phyloP scores from a whole-genome alignment of 2,797 vertebrate species.

The Delichon dasypus region DNA sequence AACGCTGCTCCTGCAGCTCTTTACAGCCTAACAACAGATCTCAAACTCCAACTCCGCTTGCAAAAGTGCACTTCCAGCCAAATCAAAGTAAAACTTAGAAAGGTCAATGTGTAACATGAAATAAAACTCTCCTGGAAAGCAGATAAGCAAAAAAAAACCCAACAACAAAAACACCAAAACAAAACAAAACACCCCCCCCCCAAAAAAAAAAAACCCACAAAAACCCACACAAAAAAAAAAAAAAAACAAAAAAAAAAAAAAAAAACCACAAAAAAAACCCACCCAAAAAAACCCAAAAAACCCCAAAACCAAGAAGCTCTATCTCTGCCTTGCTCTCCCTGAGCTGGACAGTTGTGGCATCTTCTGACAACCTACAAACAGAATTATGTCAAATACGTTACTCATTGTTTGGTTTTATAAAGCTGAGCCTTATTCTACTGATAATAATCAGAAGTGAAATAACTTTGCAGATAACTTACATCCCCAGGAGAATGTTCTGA shows the following conservation, averaged over 20 bases:
- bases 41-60: constrained; percentile 9
- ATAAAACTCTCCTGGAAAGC: neutral
- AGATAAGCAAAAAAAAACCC: neutral
- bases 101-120: neutral
- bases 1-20: neutral
- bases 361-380: neutral
- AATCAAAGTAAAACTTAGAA: neutral
- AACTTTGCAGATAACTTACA: constrained; percentile 13
- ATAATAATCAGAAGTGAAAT: neutral
- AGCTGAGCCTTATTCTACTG: neutral
- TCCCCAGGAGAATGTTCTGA: neutral
- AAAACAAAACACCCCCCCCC: too few relatives aligned
- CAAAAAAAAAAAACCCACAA: too few relatives aligned
- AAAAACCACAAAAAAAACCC: too few relatives aligned
- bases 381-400: neutral
- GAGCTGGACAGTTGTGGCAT: neutral
- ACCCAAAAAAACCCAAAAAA: too few relatives aligned
- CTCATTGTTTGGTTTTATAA: neutral
- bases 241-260: neutral
- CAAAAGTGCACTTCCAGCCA: neutral
- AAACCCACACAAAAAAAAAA: too few relatives aligned
- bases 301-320: neutral
- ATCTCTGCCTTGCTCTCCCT: neutral
- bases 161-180: too few relatives aligned
- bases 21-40: neutral